These are phyloP conservation scores for Biston betularia DNA, from an alignment of 2,888 invertebrate genomes.

Conservation along the genomic window DNA sequence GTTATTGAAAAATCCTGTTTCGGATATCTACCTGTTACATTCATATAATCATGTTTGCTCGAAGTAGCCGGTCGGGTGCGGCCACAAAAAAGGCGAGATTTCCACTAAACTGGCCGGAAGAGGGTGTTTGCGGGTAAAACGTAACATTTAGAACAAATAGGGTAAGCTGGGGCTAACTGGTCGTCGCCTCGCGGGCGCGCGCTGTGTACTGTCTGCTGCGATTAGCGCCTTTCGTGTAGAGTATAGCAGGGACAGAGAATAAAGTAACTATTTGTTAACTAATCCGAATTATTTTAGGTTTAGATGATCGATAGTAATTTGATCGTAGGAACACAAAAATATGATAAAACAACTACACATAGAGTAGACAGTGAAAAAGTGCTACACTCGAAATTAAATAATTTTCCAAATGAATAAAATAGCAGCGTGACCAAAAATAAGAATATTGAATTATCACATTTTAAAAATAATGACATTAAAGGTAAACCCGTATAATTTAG, in stretches of 20 bases:
- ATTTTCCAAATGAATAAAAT: too few relatives aligned
- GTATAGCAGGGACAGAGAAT: conserved; percentile 47
- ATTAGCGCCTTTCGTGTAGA: conserved; percentile 76
- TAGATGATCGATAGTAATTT: too few relatives aligned
- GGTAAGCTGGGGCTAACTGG: conserved; percentile 77
- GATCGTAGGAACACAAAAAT: too few relatives aligned
- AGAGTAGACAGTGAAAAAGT: too few relatives aligned
- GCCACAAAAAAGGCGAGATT: conserved; percentile 71
- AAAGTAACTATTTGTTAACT: too few relatives aligned
- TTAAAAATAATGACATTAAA: too few relatives aligned
- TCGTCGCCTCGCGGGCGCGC: conserved; percentile 64
- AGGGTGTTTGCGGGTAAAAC: conserved; percentile 77
- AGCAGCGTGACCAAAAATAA: too few relatives aligned
- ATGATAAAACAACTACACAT: too few relatives aligned
- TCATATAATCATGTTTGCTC: conserved; percentile 50
- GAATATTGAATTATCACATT: too few relatives aligned
- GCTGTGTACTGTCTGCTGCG: conserved; percentile 46
- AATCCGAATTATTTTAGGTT: too few relatives aligned
- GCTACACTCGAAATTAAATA: too few relatives aligned
- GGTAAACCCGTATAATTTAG: too few relatives aligned
- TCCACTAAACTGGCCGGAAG: conserved; percentile 80
- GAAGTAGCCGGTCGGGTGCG: conserved; percentile 66
- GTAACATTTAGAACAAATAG: conserved; percentile 77
- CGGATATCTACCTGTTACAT: conserved; percentile 36
- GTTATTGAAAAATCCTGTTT: conserved; percentile 28